Base-by-base conservation (phyloP, 2,797 vertebrate genomes). In the Pseudochromis fuscus region DNA sequence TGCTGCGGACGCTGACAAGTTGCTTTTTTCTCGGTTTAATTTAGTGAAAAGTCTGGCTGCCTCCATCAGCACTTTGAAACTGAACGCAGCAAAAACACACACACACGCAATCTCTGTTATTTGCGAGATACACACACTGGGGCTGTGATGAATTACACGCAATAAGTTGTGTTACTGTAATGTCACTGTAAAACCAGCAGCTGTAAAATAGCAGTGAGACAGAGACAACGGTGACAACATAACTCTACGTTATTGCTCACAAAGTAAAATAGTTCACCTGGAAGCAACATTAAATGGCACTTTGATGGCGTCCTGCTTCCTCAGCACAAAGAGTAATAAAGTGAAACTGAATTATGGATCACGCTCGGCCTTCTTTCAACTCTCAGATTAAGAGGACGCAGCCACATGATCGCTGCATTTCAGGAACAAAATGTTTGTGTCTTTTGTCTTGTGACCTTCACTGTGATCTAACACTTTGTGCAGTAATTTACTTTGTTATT, bases 41-140 rank as follows among this genome's bases (percentile, higher is more conserved):
- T 87, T 76, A 50, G 50, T 25, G 67, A 72, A 82, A 77, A 71
- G 72, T 81, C 73, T 51, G 59, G 65, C 33, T 81, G 80, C 83
- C 79, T 68, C 51, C 33, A 81, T 88, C 87, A 84, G 84, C 85
- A 74, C 69, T 87, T 83, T 82, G 21, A 81, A 67, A 66, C 13
- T 37, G 56, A 13, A 58, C 74, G 42, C 57, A 49, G 44, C 24
- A n/a, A 42, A 61, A 67, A 48, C 24, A n/a, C 64, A 31, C 24
- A n/a, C 38, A 61, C 65, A 48, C 24, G 16, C 64, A 31, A 46
- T 35, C 7, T 28, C 2, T n/a, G 15, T 65, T 44, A 21, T 68
- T 27, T 2, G 27, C 19, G 58, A 33, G 48, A 62, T 19, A 0
- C 37, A 56, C 48, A 24, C 53, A 16, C 9, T 62, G 45, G 4